These are phyloP conservation scores for Zoanthus sociatus DNA, from an alignment of 92 coral and sea anemone species.

Conservation along the genomic window DNA sequence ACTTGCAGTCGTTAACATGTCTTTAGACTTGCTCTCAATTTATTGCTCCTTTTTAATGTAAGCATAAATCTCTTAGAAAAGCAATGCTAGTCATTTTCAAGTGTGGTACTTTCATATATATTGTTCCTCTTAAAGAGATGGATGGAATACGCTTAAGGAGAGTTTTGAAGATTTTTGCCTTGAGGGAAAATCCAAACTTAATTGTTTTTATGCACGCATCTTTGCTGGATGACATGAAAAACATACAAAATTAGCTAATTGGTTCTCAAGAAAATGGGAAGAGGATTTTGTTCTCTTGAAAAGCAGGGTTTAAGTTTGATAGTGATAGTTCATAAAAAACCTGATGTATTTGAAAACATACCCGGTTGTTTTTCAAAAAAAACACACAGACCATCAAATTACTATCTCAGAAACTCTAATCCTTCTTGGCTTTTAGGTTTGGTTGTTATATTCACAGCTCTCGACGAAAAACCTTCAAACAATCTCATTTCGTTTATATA, in stretches of 20 bases:
- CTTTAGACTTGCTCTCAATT: neutral
- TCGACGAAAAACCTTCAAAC: neutral
- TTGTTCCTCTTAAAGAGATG: neutral
- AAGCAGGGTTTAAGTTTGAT: neutral
- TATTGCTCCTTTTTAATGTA: neutral
- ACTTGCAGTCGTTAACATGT: neutral
- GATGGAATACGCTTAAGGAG: slow-evolving; percentile 13
- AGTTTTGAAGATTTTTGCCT: slow-evolving; percentile 39
- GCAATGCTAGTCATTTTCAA: slow-evolving; percentile 7
- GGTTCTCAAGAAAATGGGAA: neutral
- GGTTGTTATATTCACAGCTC: slow-evolving; percentile 17
- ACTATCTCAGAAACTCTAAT: slow-evolving; percentile 7
- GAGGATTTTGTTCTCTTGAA: neutral
- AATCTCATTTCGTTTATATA: neutral
- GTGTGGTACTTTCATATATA: slow-evolving; percentile 6
- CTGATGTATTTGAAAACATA: slow-evolving; percentile 38
- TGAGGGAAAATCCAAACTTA: slow-evolving; percentile 40
- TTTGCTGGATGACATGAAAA: neutral
- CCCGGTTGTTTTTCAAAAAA: slow-evolving; percentile 14
- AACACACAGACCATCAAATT: neutral
- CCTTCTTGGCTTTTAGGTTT: neutral
- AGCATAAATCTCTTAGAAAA: neutral
- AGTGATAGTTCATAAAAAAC: neutral
- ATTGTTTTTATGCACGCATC: slow-evolving; percentile 34
- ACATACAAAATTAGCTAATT: neutral